Percentiles rank a stretch among this genome's conserved stretches.
phyloP scores from a whole-genome alignment of 2,797 vertebrate species.

The Alosa sapidissima region DNA sequence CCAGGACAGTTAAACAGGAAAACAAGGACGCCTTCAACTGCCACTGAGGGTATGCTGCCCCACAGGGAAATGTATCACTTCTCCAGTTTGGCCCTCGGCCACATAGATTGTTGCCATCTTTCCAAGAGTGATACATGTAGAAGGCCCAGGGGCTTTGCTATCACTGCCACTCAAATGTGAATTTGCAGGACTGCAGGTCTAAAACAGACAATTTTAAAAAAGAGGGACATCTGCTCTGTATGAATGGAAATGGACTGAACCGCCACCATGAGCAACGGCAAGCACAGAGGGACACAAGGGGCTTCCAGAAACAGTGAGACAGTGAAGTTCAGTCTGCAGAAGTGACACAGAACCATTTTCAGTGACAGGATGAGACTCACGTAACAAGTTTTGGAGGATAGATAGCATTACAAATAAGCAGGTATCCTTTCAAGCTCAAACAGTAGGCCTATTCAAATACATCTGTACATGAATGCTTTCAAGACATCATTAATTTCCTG shows the following conservation, averaged over 20 bases:
- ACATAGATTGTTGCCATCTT: too few species aligned
- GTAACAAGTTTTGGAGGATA: slow-evolving; percentile 14
- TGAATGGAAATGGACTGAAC: background rate
- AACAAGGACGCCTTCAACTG: background rate
- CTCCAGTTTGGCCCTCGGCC: too few species aligned
- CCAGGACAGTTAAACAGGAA: background rate
- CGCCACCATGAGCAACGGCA: too few species aligned
- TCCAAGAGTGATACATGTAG: too few species aligned
- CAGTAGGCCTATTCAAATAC: background rate
- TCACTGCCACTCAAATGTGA: background rate
- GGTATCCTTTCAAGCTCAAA: background rate
- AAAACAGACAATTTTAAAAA: too few species aligned
- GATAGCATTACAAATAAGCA: background rate
- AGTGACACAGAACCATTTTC: slow-evolving; percentile 52
- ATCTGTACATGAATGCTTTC: too few species aligned
- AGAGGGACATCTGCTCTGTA: background rate
- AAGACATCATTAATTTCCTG: too few species aligned
- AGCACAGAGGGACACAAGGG: background rate
- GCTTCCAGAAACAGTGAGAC: slow-evolving; percentile 48
- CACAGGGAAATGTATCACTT: background rate
- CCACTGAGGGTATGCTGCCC: background rate
- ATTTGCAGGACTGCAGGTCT: background rate
- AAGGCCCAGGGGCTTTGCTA: background rate
- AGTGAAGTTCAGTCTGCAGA: slow-evolving; percentile 56
- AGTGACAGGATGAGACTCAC: slow-evolving; percentile 46